Percentiles rank a stretch among this genome's conserved stretches.
These are phyloP conservation scores for Hetaerina titia DNA, from an alignment of 2,888 invertebrate species.

Conservation along the genomic window DNA sequence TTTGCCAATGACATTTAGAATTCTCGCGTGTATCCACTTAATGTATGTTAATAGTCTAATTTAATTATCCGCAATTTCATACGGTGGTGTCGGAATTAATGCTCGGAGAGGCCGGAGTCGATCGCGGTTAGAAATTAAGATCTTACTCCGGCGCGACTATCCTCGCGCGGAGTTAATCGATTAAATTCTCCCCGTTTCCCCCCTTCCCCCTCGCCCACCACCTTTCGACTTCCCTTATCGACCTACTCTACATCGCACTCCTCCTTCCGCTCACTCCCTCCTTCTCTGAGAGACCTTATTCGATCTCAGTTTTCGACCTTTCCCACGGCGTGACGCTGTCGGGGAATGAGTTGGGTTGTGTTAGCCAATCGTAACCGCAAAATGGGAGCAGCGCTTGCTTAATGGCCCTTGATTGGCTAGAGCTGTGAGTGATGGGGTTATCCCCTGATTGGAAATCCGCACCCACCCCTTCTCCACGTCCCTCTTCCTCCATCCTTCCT, in stretches of 20 bases:
- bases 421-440: constrained; percentile 67
- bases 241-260: background rate
- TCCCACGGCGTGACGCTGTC: constrained; percentile 53
- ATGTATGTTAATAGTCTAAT: background rate
- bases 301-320: constrained; percentile 53
- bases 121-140: background rate
- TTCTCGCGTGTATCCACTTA: background rate
- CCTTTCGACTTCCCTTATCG: background rate
- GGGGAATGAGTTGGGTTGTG: constrained; percentile 48
- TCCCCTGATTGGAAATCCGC: constrained; percentile 62
- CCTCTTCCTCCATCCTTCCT: background rate
- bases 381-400: constrained; percentile 65
- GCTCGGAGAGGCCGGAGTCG: background rate
- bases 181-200: background rate
- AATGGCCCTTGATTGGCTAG: constrained; percentile 67
- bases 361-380: constrained; percentile 67
- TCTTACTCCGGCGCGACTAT: background rate
- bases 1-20: background rate
- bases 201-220: background rate
- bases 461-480: background rate
- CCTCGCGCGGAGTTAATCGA: background rate
- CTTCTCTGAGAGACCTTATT: background rate
- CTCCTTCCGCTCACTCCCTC: background rate
- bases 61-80: background rate
- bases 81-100: background rate